A percentile compares a stretch with the other conserved stretches of the same genome.
phyloP scores from a whole-genome alignment of 2,888 invertebrate species.

The Oscheius sp. region DNA sequence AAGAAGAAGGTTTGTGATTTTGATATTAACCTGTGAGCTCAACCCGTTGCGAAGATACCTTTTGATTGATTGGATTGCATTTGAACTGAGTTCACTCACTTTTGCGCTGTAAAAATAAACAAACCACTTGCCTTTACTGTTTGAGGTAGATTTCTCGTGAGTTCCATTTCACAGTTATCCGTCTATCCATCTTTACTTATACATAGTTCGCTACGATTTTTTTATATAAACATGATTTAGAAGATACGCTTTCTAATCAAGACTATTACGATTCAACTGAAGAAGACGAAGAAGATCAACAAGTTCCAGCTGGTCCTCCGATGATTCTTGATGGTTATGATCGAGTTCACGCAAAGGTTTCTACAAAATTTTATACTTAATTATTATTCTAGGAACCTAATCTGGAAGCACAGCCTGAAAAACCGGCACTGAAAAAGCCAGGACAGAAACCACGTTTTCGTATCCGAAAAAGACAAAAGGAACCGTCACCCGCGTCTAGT shows the following conservation, averaged over 20 bases:
- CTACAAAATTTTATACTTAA: neutral
- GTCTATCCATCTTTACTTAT: neutral
- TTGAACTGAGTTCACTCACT: constrained; percentile 21
- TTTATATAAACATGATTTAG: neutral
- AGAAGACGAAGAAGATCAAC: constrained; percentile 27
- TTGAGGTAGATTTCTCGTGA: constrained; percentile 31
- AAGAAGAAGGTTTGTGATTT: constrained; percentile 22
- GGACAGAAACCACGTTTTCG: constrained; percentile 62
- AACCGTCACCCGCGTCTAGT: neutral
- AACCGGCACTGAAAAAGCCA: constrained; percentile 73
- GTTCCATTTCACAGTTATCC: constrained; percentile 14
- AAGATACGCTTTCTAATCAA: constrained; percentile 22
- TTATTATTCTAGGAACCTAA: constrained; percentile 73
- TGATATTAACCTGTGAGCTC: neutral
- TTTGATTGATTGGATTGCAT: constrained; percentile 20
- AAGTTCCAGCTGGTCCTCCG: neutral
- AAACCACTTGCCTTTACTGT: constrained; percentile 18
- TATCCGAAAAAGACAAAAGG: constrained; percentile 33
- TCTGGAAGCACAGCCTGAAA: constrained; percentile 74
- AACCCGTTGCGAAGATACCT: neutral
- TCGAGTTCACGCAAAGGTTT: constrained; percentile 27
- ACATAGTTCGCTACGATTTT: neutral
- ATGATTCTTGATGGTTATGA: constrained; percentile 24
- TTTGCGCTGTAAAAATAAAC: constrained; percentile 34
- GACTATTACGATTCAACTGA: constrained; percentile 32